Evolutionary conservation across 2,797 vertebrate genomes (phyloP).

Genomic region (Todus mexicanus): DNA sequence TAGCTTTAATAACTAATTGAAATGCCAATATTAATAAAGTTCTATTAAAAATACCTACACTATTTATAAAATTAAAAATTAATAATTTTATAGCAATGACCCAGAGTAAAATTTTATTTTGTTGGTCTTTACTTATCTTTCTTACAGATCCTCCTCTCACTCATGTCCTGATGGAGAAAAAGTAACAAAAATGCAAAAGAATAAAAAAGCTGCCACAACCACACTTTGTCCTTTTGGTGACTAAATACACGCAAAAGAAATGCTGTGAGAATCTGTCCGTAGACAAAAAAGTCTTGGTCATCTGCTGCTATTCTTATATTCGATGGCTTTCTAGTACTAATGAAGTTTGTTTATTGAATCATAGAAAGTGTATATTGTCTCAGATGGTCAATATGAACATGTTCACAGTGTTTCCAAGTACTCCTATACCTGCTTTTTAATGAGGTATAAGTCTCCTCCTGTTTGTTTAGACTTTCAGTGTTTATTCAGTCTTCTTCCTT

Average conservation of each 20-base stretch:
- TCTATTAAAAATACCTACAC: background rate
- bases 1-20: background rate
- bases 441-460: background rate
- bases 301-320: background rate
- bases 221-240: background rate
- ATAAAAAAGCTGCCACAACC: background rate
- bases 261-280: background rate
- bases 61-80: background rate
- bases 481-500: background rate
- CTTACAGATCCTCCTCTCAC: background rate
- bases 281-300: background rate
- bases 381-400: background rate
- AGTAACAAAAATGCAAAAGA: background rate
- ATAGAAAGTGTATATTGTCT: background rate
- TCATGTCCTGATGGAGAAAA: background rate
- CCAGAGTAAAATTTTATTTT: background rate
- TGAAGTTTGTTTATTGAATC: background rate
- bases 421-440: background rate
- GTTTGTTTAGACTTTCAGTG: background rate
- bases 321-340: background rate
- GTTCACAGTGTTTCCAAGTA: background rate
- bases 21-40: background rate
- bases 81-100: background rate
- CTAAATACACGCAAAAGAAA: background rate
- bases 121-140: background rate